phyloP scores from a whole-genome alignment of 2,888 invertebrate genomes.

The Heliconius aoede region DNA sequence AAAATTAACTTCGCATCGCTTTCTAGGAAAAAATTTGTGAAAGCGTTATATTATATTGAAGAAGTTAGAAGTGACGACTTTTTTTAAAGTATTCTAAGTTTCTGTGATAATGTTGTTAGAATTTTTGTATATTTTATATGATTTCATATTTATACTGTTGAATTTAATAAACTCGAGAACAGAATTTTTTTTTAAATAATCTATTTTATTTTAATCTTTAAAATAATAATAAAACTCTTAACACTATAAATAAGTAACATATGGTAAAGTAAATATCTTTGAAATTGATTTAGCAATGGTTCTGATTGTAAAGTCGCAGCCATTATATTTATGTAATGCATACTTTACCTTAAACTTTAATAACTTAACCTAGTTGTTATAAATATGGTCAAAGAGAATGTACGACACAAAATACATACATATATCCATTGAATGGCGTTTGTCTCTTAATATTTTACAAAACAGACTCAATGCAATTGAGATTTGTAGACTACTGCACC shows the following conservation, averaged over 20 bases:
- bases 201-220: not conserved
- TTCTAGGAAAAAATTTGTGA: slow-evolving; percentile 45
- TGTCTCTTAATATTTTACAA: slow-evolving; percentile 3
- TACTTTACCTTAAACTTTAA: slow-evolving; percentile 27
- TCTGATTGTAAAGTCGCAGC: not conserved
- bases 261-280: not conserved
- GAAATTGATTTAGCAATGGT: not conserved
- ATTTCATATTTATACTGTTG: slow-evolving; percentile 45
- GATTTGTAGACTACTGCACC: not conserved
- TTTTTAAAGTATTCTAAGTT: slow-evolving; percentile 51
- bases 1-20: slow-evolving; percentile 43
- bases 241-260: not conserved
- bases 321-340: slow-evolving; percentile 20
- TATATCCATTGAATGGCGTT: not conserved
- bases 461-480: not conserved
- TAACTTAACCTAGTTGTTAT: slow-evolving; percentile 20
- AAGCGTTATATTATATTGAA: slow-evolving; percentile 44
- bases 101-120: slow-evolving; percentile 69
- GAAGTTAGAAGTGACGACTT: slow-evolving; percentile 35
- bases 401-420: slow-evolving; percentile 2
- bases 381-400: slow-evolving; percentile 27
- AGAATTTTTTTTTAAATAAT: not conserved
- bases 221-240: not conserved
- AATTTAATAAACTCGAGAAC: slow-evolving; percentile 30
- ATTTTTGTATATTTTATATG: slow-evolving; percentile 38